Percentiles rank a stretch among this genome's conserved stretches.
Conservation (phyloP, 2,797 vertebrate species). For the Pangasius djambal region DNA sequence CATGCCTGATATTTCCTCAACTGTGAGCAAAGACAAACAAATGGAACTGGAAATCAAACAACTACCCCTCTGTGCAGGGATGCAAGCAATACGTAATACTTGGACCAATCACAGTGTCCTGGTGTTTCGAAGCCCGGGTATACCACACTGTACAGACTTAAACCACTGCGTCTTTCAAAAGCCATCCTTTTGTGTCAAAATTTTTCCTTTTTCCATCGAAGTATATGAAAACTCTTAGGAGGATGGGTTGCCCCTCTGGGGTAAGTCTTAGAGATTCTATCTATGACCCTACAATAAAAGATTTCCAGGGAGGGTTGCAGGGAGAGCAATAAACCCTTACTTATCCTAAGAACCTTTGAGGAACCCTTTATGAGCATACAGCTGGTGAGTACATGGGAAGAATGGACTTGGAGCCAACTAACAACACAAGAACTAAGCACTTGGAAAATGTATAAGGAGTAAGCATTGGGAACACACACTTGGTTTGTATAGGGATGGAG, state of each 20-base stretch:
- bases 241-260: neutral
- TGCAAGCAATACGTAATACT: neutral
- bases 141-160: neutral
- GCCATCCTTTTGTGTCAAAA: neutral
- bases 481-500: neutral
- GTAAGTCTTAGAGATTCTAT: neutral
- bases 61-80: neutral
- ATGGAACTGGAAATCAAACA: neutral
- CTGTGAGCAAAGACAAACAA: neutral
- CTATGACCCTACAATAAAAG: neutral
- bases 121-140: neutral
- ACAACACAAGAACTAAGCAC: neutral
- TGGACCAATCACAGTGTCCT: neutral
- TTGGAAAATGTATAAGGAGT: neutral
- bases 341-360: neutral
- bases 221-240: neutral
- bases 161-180: neutral
- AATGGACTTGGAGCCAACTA: neutral
- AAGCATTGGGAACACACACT: neutral
- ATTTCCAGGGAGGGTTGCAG: neutral
- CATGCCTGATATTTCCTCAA: neutral
- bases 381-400: neutral
- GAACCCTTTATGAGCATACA: neutral
- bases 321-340: neutral
- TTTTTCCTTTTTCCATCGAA: neutral